A percentile compares a stretch with the other conserved stretches of the same genome.
phyloP scores from a whole-genome alignment of 2,113 vertebrate species.

The Phalacrocorax pelagicus region DNA sequence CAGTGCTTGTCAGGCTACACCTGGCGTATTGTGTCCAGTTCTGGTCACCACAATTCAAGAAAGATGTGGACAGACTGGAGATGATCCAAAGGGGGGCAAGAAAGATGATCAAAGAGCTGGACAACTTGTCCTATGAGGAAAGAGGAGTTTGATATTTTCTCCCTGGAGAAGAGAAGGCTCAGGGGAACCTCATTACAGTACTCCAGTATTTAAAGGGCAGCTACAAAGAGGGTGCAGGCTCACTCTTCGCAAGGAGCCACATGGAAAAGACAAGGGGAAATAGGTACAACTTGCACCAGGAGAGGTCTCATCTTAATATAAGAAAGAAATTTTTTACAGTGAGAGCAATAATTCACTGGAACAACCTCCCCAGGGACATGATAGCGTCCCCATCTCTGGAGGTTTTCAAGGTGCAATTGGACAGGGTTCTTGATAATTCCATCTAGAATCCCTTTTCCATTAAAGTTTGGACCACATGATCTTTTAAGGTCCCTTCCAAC shows the following conservation, averaged over 20 bases:
- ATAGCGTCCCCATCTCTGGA: neutral
- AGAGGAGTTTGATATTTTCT: neutral
- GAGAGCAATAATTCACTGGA: neutral
- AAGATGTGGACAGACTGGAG: neutral
- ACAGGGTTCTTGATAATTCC: neutral
- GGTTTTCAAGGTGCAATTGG: neutral
- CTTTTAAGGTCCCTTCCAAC: neutral
- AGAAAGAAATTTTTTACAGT: neutral
- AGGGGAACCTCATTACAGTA: neutral
- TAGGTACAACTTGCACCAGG: neutral
- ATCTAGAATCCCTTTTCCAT: neutral
- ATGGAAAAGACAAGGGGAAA: neutral
- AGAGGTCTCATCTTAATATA: neutral
- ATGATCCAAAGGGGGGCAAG: neutral
- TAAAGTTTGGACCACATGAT: neutral
- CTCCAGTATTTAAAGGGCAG: neutral
- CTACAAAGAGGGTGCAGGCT: neutral
- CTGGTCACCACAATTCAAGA: neutral
- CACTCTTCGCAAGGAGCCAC: neutral
- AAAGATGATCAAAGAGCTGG: neutral
- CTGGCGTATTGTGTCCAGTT: neutral
- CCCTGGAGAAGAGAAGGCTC: neutral
- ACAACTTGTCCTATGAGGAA: neutral
- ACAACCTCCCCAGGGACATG: neutral
- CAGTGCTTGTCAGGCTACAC: neutral